Percentiles rank a stretch among this genome's conserved stretches.
These are phyloP conservation scores for Clunio marinus DNA, from an alignment of 2,888 invertebrate genomes.

Conservation along the genomic window DNA sequence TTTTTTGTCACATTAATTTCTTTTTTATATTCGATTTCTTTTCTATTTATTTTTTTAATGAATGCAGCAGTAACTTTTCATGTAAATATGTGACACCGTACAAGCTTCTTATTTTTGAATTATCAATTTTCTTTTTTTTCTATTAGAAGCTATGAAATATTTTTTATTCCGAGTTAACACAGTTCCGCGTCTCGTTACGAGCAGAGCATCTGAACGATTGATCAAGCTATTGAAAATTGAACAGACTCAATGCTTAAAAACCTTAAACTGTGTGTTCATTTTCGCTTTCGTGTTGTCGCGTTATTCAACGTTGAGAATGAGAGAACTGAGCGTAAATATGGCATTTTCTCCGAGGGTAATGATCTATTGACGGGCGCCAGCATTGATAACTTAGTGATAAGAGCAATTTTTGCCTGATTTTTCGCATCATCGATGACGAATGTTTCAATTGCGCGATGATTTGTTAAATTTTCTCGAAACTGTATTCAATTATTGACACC, in stretches of 20 bases:
- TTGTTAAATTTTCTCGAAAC: too few relatives aligned
- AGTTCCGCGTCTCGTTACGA: background rate
- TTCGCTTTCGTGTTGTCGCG: background rate
- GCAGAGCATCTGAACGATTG: conserved; percentile 7
- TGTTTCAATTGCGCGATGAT: too few relatives aligned
- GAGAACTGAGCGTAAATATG: background rate
- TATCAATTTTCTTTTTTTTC: background rate
- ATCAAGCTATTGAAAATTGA: conserved; percentile 2
- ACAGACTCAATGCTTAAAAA: background rate
- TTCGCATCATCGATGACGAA: background rate
- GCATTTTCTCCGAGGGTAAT: background rate
- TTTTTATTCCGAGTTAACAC: background rate
- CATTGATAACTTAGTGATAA: background rate
- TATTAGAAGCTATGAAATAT: background rate
- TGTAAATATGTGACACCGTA: too few relatives aligned
- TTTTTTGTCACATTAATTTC: background rate
- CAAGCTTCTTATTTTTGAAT: background rate
- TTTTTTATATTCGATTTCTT: background rate
- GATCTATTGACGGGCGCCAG: background rate
- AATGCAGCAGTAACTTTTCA: too few relatives aligned
- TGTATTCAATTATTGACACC: too few relatives aligned
- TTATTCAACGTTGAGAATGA: background rate
- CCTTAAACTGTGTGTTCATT: background rate
- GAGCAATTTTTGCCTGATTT: background rate
- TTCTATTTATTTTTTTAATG: background rate